A percentile compares a stretch with the other conserved stretches of the same genome.
These are phyloP conservation scores for Gorsachius goisagi DNA, from an alignment of 2,113 vertebrate species.

Conservation along the genomic window DNA sequence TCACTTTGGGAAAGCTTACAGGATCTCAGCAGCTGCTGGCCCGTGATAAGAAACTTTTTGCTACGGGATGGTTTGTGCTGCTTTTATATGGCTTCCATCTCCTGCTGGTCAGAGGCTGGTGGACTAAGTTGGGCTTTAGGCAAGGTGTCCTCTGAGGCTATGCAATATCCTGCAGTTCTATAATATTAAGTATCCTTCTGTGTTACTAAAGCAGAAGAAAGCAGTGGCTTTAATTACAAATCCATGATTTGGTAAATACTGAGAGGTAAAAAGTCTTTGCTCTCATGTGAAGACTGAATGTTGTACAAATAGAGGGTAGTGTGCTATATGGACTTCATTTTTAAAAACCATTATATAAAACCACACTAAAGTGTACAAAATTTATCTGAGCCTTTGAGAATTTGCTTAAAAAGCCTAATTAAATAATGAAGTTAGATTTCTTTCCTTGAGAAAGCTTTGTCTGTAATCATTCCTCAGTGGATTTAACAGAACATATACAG, in stretches of 20 bases:
- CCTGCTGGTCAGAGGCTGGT: background rate
- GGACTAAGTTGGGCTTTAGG: background rate
- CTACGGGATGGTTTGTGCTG: background rate
- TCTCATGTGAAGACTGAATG: background rate
- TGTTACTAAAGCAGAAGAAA: background rate
- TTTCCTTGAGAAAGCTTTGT: background rate
- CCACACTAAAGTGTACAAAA: background rate
- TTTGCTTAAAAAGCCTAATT: background rate
- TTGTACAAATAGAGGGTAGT: background rate
- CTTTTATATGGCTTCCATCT: background rate
- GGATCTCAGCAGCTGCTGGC: slow-evolving; percentile 31
- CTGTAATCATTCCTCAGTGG: background rate
- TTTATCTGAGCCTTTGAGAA: background rate
- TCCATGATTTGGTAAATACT: background rate
- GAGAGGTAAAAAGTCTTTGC: background rate
- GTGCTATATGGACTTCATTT: background rate
- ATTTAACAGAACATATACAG: background rate
- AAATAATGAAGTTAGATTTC: background rate
- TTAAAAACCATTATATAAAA: background rate
- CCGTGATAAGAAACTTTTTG: background rate
- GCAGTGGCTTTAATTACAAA: background rate
- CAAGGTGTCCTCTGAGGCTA: background rate
- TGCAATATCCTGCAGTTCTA: background rate
- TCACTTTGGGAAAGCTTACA: background rate
- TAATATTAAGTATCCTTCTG: background rate